These are phyloP conservation scores for Pluvianellus socialis DNA, from an alignment of 2,113 vertebrate species.

Conservation along the genomic window DNA sequence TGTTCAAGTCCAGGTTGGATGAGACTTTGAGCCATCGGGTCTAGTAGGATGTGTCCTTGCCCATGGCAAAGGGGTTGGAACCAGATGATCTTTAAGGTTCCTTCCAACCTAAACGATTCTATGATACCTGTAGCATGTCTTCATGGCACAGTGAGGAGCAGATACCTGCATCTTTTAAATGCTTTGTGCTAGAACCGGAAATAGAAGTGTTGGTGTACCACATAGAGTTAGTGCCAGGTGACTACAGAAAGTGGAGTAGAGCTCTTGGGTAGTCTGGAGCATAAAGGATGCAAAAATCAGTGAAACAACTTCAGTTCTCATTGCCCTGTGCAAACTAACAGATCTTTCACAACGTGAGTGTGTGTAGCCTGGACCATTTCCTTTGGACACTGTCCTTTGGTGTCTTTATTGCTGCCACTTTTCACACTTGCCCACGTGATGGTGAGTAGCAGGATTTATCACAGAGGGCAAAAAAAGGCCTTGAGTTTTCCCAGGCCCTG, in stretches of 20 bases:
- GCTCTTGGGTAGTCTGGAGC: background rate
- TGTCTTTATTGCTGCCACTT: background rate
- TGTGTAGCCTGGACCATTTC: background rate
- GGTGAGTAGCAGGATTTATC: background rate
- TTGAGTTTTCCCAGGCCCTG: background rate
- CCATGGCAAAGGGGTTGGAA: too few species aligned
- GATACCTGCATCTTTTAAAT: background rate
- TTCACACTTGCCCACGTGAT: fast-evolving
- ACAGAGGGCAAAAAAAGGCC: background rate
- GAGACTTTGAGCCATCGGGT: too few species aligned
- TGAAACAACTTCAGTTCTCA: background rate
- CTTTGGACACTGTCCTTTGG: background rate
- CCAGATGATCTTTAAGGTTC: too few species aligned
- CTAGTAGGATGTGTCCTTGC: too few species aligned
- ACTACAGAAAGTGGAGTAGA: background rate
- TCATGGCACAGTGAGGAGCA: background rate
- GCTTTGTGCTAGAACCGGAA: background rate
- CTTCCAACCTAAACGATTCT: too few species aligned
- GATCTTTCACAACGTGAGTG: background rate
- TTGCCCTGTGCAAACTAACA: background rate
- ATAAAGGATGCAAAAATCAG: background rate
- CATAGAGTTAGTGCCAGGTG: background rate
- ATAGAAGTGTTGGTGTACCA: background rate
- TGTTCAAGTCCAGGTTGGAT: too few species aligned
- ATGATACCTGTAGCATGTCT: background rate